Conservation (phyloP, 1,140 invertebrate species). For the Philopotamus ludificatus region DNA sequence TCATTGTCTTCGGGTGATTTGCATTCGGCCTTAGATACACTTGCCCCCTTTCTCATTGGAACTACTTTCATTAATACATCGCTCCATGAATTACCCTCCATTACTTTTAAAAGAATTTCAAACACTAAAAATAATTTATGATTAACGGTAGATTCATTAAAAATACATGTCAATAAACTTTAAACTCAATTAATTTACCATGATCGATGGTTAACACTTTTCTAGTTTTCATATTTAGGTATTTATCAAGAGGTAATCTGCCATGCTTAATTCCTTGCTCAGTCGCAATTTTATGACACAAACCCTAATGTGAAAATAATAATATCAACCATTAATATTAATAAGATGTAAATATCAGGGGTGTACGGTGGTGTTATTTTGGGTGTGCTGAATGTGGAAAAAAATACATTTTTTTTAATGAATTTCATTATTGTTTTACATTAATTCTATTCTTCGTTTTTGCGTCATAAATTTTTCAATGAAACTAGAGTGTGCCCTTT, state of each 20-base stretch:
- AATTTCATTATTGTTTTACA: no score
- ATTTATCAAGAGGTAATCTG: constrained; percentile 85
- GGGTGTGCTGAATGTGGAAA: no score
- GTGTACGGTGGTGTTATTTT: no score
- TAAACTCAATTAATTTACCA: constrained; percentile 61
- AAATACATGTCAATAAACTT: constrained; percentile 23
- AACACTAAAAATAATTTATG: constrained; percentile 71
- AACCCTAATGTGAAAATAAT: constrained; percentile 65
- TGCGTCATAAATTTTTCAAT: background rate
- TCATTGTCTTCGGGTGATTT: no score
- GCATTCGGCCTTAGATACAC: constrained; percentile 45
- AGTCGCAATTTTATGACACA: constrained; percentile 79
- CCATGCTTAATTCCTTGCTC: constrained; percentile 80
- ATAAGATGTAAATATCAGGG: no score
- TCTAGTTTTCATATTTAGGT: constrained; percentile 88
- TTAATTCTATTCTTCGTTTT: no score
- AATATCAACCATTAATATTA: no score
- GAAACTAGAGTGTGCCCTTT: background rate
- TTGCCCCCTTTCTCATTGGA: constrained; percentile 73
- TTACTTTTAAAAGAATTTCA: constrained; percentile 81
- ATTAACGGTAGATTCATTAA: no score
- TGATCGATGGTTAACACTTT: constrained; percentile 96
- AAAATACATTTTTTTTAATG: no score
- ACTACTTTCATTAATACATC: constrained; percentile 79
- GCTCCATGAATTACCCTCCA: constrained; percentile 80